Conservation (phyloP, 2,113 vertebrate genomes). For the Eira barbara region DNA sequence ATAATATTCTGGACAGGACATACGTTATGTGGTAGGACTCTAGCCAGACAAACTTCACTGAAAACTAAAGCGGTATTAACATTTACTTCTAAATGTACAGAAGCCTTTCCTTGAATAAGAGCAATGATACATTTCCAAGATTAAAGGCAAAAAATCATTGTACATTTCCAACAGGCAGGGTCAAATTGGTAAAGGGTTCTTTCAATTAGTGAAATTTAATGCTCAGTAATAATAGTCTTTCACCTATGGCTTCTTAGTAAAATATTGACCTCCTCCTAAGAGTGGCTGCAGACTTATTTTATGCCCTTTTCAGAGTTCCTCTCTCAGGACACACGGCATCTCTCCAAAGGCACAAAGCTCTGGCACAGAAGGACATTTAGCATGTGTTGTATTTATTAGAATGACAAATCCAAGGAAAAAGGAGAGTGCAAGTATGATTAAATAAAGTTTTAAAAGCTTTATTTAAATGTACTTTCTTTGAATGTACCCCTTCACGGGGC, state of each 20-base stretch:
- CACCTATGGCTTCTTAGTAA: not conserved
- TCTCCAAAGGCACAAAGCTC: conserved; percentile 4
- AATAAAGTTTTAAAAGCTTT: conserved; percentile 13
- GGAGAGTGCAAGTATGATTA: not conserved
- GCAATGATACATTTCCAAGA: not conserved
- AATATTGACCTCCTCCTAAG: not conserved
- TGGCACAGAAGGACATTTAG: conserved; percentile 8
- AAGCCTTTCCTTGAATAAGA: not conserved
- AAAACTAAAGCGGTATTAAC: not conserved
- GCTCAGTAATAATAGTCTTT: not conserved
- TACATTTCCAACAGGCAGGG: not conserved
- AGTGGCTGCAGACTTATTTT: not conserved
- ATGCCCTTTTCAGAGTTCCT: not conserved
- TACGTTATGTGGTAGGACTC: not conserved
- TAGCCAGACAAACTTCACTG: not conserved
- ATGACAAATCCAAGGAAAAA: conserved; percentile 12
- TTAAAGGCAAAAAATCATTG: not conserved
- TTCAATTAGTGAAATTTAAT: not conserved
- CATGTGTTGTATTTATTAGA: not conserved
- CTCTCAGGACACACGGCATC: not conserved
- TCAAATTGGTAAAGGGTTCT: not conserved
- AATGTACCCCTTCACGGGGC: not conserved
- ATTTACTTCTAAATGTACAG: not conserved
- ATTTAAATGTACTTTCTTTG: not conserved
- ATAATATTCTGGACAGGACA: not conserved